phyloP scores from a whole-genome alignment of 2,888 invertebrate species.

The Ryuthela nishihirai region DNA sequence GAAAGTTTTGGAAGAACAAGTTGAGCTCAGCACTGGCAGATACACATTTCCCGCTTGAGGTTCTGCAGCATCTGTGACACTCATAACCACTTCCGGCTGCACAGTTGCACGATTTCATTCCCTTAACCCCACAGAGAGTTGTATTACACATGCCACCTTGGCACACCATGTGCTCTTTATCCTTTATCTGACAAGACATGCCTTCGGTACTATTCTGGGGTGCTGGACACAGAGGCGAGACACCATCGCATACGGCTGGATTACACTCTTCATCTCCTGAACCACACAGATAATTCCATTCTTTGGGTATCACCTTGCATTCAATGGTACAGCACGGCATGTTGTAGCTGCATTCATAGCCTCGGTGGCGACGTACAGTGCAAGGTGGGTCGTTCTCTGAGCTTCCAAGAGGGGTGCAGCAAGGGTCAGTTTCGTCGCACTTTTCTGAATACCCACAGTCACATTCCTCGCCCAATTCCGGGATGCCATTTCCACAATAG shows the following conservation, averaged over 20 bases:
- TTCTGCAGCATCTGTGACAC: too few relatives aligned
- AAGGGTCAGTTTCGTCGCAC: neutral
- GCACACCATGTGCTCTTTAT: too few relatives aligned
- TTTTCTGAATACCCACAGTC: neutral
- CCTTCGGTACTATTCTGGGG: too few relatives aligned
- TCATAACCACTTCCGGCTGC: too few relatives aligned
- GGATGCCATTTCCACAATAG: neutral
- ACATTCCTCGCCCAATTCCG: slow-evolving; percentile 1
- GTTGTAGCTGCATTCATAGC: neutral
- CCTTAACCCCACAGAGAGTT: too few relatives aligned
- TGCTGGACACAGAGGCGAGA: neutral
- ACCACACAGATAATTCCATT: neutral
- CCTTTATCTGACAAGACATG: too few relatives aligned
- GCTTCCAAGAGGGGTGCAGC: neutral
- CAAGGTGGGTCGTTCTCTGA: neutral
- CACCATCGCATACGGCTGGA: neutral
- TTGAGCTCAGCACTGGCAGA: too few relatives aligned
- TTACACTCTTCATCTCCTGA: neutral
- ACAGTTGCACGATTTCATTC: too few relatives aligned
- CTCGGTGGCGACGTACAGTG: neutral
- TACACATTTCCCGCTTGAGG: too few relatives aligned
- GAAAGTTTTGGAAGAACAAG: too few relatives aligned
- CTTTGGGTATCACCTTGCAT: neutral
- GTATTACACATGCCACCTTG: too few relatives aligned
- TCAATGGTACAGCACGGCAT: neutral